Conservation (phyloP, 2,113 vertebrate genomes). For the Periophthalmodon schlosseri region DNA sequence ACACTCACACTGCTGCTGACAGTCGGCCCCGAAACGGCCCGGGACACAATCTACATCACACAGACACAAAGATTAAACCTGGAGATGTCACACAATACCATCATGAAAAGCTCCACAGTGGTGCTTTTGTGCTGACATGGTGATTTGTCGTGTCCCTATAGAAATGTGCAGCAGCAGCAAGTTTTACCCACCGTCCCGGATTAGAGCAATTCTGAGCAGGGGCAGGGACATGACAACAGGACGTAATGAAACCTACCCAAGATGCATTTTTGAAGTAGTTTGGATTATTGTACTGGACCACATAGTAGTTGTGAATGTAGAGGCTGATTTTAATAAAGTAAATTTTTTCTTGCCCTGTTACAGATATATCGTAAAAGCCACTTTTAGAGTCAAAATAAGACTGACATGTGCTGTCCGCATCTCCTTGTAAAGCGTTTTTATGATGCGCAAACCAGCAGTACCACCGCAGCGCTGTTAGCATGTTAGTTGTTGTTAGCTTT, state of each 20-base stretch:
- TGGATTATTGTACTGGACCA: no score
- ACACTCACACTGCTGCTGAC: constrained; percentile 81
- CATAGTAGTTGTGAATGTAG: no score
- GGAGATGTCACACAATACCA: neutral
- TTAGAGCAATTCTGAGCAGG: constrained; percentile 52
- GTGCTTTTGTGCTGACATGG: constrained; percentile 41
- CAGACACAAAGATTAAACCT: constrained; percentile 22
- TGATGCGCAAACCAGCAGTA: no score
- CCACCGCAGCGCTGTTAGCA: no score
- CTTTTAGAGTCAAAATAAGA: no score
- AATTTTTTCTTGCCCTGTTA: no score
- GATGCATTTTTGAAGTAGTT: constrained; percentile 23
- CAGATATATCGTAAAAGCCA: no score
- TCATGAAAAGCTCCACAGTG: constrained; percentile 15
- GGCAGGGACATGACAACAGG: constrained; percentile 11
- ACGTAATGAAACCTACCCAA: constrained; percentile 46
- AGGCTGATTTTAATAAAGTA: no score
- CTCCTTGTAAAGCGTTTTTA: no score
- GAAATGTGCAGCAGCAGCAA: constrained; percentile 29
- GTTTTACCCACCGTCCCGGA: constrained; percentile 41
- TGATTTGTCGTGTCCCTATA: constrained; percentile 2
- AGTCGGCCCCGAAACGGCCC: constrained; percentile 75
- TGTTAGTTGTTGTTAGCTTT: no score
- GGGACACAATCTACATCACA: constrained; percentile 77
- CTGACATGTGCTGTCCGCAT: no score